Conservation (phyloP, 2,888 invertebrate genomes). For the Ischnus inquisitorius region DNA sequence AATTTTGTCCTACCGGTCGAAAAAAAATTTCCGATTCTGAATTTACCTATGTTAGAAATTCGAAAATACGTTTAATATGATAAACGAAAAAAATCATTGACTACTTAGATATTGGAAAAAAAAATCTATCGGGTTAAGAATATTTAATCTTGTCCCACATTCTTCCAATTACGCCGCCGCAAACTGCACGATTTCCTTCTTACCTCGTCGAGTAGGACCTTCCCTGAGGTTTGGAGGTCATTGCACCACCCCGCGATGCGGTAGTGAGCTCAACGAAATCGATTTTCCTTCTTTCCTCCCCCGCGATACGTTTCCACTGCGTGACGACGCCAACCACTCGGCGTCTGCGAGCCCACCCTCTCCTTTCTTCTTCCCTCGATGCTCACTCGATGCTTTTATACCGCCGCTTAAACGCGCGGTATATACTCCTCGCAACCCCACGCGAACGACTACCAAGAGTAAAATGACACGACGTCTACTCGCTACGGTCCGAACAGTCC, state of each 20-base stretch:
- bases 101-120: neutral
- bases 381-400: constrained; percentile 47
- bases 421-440: constrained; percentile 22
- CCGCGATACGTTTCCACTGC: constrained; percentile 24
- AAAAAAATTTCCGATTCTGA: too few relatives aligned
- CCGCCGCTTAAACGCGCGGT: constrained; percentile 35
- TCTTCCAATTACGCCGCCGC: neutral
- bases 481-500: constrained; percentile 64
- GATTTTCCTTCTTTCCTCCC: constrained; percentile 73
- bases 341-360: constrained; percentile 37
- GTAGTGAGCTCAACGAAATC: constrained; percentile 73
- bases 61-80: neutral
- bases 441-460: neutral
- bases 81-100: neutral
- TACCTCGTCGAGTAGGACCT: constrained; percentile 81
- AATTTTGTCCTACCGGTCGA: too few relatives aligned
- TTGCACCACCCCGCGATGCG: constrained; percentile 78
- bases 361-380: constrained; percentile 44
- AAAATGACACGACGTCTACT: constrained; percentile 55
- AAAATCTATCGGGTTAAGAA: neutral
- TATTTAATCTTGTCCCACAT: neutral
- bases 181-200: constrained; percentile 60
- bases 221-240: constrained; percentile 82
- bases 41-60: neutral
- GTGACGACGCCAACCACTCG: constrained; percentile 47